Percentiles rank a stretch among this genome's conserved stretches.
phyloP scores from a whole-genome alignment of 1,140 invertebrate species.

The Euura saliciscinereae region DNA sequence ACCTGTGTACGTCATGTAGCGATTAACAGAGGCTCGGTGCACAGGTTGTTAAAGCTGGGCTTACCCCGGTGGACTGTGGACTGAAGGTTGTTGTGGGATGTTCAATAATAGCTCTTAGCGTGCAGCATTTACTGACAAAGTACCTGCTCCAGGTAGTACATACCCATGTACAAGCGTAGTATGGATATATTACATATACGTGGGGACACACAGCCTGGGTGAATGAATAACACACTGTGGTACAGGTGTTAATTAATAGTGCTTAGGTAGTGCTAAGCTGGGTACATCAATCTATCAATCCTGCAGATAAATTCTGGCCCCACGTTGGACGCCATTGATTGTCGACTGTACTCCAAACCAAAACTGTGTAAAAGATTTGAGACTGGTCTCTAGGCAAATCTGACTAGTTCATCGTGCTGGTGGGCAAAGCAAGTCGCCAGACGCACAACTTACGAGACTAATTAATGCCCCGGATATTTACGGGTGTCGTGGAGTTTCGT shows the following conservation, averaged over 20 bases:
- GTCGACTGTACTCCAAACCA: neutral
- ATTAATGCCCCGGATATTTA: constrained; percentile 22
- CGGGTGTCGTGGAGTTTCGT: constrained; percentile 12
- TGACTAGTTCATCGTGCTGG: neutral
- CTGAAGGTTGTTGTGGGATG: neutral
- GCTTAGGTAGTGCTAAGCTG: neutral
- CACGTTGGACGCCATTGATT: no score
- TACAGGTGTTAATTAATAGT: neutral
- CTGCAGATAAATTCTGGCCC: no score
- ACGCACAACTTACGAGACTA: constrained; percentile 15
- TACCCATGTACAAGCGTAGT: neutral
- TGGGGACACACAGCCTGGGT: neutral
- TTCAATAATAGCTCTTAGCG: constrained; percentile 7
- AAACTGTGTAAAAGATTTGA: neutral
- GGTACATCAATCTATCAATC: neutral
- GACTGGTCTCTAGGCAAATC: neutral
- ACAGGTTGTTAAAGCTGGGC: constrained; percentile 4
- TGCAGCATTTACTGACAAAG: constrained; percentile 2
- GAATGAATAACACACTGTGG: neutral
- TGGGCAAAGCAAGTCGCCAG: neutral
- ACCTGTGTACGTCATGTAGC: neutral
- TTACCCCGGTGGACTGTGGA: neutral
- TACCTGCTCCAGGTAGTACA: neutral
- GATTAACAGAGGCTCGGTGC: neutral
- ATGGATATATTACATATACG: no score